Evolutionary conservation across 2,113 vertebrate genomes (phyloP).

Genomic region (Sterna hirundo): DNA sequence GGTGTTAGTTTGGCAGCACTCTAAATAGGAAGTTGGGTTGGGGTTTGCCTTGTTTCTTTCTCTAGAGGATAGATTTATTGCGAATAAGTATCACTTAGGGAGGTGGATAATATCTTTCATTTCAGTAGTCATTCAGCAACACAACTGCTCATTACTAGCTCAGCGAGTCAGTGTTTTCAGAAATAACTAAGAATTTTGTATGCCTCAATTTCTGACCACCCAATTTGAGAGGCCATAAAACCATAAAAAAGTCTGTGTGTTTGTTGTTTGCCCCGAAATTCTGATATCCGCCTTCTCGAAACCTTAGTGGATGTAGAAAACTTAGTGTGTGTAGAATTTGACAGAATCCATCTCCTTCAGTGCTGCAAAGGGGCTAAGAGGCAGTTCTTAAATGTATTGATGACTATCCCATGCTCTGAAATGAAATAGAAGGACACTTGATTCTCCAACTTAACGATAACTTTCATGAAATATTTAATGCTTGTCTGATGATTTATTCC

Average conservation of each 20-base stretch:
- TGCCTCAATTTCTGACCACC: not conserved
- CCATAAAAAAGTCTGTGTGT: not conserved
- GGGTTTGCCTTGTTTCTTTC: not conserved
- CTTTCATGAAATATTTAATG: constrained; percentile 61
- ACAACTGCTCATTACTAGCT: not conserved
- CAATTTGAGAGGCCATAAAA: not conserved
- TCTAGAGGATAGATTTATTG: not conserved
- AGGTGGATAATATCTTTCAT: not conserved
- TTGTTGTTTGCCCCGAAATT: not conserved
- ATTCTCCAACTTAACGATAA: constrained; percentile 39
- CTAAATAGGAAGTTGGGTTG: not conserved
- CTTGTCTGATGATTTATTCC: constrained; percentile 59
- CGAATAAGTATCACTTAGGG: not conserved
- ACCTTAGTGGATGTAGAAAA: not conserved
- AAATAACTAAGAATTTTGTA: not conserved
- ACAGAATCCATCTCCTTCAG: not conserved
- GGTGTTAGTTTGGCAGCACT: not conserved
- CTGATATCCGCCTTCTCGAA: not conserved
- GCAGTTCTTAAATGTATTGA: not conserved
- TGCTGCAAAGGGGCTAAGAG: not conserved
- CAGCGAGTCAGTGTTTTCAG: not conserved
- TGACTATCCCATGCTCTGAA: constrained; percentile 37
- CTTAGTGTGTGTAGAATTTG: not conserved
- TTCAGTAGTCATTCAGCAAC: not conserved
- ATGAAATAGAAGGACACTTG: constrained; percentile 3